phyloP scores from a whole-genome alignment of 2,888 invertebrate species.

The Oxytorus armatus region DNA sequence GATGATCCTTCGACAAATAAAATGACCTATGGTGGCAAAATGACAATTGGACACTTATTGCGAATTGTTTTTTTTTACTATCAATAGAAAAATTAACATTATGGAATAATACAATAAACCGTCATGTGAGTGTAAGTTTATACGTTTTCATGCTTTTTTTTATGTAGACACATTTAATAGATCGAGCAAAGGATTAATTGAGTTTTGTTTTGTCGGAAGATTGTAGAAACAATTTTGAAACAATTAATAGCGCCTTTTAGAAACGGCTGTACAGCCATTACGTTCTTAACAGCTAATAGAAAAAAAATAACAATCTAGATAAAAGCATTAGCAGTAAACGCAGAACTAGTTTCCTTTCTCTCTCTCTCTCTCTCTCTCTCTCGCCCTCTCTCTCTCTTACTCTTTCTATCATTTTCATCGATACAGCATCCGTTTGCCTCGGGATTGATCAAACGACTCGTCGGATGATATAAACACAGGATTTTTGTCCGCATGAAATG shows the following conservation, averaged over 20 bases:
- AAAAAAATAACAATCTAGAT: slow-evolving; percentile 11
- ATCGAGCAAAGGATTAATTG: no score
- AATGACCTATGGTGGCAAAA: no score
- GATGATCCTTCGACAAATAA: no score
- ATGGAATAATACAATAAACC: no score
- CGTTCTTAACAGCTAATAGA: not conserved
- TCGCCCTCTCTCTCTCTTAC: not conserved
- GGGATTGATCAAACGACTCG: slow-evolving; percentile 25
- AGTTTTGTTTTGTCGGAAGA: no score
- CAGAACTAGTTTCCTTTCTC: not conserved
- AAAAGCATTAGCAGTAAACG: not conserved
- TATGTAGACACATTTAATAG: no score
- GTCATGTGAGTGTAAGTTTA: no score
- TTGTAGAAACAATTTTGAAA: no score
- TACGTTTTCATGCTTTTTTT: no score
- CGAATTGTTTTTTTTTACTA: no score
- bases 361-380: slow-evolving; percentile 18
- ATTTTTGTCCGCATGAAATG: slow-evolving; percentile 12
- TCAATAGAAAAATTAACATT: no score
- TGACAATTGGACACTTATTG: no score
- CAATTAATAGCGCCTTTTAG: not conserved
- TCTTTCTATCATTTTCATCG: slow-evolving; percentile 43
- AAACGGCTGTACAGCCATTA: not conserved
- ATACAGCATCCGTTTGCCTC: slow-evolving; percentile 58
- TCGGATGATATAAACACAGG: slow-evolving; percentile 16